Evolutionary conservation across 2,113 vertebrate species (phyloP).

Genomic region (Gnathonemus echidnorhynchus): DNA sequence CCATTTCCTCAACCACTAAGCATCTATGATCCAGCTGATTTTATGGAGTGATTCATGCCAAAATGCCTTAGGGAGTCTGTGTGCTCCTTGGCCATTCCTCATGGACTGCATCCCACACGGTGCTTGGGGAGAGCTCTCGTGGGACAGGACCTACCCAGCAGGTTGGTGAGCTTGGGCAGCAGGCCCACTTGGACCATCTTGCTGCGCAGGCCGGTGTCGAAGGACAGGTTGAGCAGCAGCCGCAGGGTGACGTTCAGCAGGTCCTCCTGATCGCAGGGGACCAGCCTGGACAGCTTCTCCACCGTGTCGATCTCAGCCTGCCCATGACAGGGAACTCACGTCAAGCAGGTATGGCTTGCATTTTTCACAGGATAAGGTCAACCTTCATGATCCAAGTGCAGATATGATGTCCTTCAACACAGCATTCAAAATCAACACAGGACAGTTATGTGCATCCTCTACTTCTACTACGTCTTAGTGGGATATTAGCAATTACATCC

Average conservation of each 20-base stretch:
- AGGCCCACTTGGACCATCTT: constrained; percentile 90
- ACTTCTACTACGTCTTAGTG: neutral
- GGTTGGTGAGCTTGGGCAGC: constrained; percentile 76
- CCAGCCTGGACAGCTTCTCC: constrained; percentile 79
- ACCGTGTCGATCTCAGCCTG: constrained; percentile 82
- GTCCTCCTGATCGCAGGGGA: constrained; percentile 81
- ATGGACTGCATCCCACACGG: neutral
- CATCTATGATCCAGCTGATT: neutral
- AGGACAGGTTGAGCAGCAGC: constrained; percentile 84
- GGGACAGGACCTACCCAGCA: constrained; percentile 68
- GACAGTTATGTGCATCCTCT: neutral
- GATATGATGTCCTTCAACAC: neutral
- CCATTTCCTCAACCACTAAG: neutral
- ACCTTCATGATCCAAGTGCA: neutral
- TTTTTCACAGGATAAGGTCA: neutral
- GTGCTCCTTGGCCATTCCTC: neutral
- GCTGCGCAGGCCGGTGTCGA: constrained; percentile 79
- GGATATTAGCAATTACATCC: neutral
- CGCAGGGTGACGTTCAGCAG: constrained; percentile 75
- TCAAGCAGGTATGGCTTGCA: neutral
- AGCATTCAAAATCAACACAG: neutral
- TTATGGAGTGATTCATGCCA: neutral
- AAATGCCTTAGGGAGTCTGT: neutral
- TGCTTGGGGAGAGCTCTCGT: neutral
- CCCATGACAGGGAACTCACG: neutral